Conservation (phyloP, 2,113 vertebrate species). For the Platysternon megacephalum region DNA sequence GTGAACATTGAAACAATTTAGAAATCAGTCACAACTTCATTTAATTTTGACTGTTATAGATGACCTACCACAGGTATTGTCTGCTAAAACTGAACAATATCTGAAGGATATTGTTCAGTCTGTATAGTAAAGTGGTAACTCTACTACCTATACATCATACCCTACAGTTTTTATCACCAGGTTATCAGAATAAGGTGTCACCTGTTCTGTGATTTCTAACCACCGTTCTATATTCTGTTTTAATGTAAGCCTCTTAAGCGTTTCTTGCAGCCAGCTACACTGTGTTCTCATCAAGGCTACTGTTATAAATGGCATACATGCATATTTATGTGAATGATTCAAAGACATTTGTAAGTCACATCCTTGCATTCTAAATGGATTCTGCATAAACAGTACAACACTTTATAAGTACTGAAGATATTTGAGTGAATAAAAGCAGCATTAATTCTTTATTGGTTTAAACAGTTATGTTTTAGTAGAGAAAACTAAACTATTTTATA, state of each 20-base stretch:
- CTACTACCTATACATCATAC: conserved; percentile 76
- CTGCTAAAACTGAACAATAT: conserved; percentile 34
- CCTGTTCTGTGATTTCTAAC: conserved; percentile 84
- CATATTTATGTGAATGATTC: conserved; percentile 85
- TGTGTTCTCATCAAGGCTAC: conserved; percentile 86
- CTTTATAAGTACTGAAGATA: conserved; percentile 66
- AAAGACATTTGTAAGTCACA: conserved; percentile 86
- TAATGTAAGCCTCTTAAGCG: conserved; percentile 82
- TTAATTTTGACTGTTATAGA: not conserved
- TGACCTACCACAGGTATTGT: not conserved
- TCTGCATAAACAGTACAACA: conserved; percentile 74
- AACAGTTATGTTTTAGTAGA: conserved; percentile 62
- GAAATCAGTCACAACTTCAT: not conserved
- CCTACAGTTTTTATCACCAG: conserved; percentile 78
- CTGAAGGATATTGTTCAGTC: conserved; percentile 37
- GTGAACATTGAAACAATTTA: not conserved
- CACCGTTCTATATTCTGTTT: conserved; percentile 75
- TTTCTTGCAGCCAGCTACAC: conserved; percentile 79
- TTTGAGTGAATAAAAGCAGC: conserved; percentile 39
- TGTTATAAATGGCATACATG: conserved; percentile 83
- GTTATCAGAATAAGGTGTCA: conserved; percentile 83
- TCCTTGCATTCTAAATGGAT: conserved; percentile 79
- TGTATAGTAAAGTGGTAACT: conserved; percentile 30
- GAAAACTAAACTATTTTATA: conserved; percentile 67
- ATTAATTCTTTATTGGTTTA: conserved; percentile 67